A percentile compares a stretch with the other conserved stretches of the same genome.
Conservation (phyloP, 2,113 vertebrate genomes). For the Gracilinanus agilis region DNA sequence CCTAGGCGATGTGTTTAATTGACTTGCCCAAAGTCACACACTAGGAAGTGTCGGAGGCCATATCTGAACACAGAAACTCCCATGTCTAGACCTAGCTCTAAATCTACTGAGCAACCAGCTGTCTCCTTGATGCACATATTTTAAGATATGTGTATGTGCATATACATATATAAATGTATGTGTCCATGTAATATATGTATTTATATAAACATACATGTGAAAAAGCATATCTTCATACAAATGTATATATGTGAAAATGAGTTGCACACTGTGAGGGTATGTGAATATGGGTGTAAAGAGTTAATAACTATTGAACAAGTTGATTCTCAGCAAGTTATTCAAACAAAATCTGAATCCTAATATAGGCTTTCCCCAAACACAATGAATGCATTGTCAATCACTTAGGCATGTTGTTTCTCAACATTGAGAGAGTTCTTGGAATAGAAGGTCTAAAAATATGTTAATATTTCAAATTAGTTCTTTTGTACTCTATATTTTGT, state of each 20-base stretch:
- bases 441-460: background rate
- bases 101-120: too few relatives aligned
- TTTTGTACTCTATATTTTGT: background rate
- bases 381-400: background rate
- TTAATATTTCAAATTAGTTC: background rate
- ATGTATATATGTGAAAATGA: background rate
- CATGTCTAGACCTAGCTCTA: too few relatives aligned
- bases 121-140: background rate
- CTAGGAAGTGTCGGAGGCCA: too few relatives aligned
- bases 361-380: background rate
- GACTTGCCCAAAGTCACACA: too few relatives aligned
- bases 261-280: background rate
- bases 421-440: background rate
- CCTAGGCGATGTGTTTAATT: too few relatives aligned
- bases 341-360: background rate
- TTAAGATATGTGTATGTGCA: fast-evolving
- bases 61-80: too few relatives aligned
- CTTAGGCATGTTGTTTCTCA: background rate
- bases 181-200: background rate
- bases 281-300: background rate
- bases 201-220: too few relatives aligned
- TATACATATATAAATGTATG: background rate
- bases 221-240: background rate
- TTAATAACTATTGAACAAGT: background rate
- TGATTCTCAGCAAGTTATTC: background rate